These are phyloP conservation scores for Mimumesa dahlbomi DNA, from an alignment of 2,888 invertebrate species.

Conservation along the genomic window DNA sequence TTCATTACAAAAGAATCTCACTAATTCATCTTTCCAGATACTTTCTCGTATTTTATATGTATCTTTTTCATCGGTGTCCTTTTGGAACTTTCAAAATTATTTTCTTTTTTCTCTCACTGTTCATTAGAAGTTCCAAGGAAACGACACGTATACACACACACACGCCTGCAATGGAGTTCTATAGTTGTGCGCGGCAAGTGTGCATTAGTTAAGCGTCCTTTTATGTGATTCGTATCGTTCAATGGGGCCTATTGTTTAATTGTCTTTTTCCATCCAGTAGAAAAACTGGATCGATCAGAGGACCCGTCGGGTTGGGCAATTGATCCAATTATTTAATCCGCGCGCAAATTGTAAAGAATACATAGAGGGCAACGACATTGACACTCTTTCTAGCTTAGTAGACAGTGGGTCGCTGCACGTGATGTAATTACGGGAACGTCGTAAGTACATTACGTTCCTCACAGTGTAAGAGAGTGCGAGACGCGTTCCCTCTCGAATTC, in stretches of 20 bases:
- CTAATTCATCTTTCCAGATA: too few species aligned
- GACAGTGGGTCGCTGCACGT: slow-evolving; percentile 28
- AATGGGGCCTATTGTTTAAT: not conserved
- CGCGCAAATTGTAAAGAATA: slow-evolving; percentile 3
- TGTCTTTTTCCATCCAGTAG: not conserved
- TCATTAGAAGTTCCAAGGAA: too few species aligned
- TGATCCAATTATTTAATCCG: slow-evolving; percentile 24
- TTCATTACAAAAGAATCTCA: too few species aligned
- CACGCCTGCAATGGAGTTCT: too few species aligned
- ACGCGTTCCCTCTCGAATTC: slow-evolving; percentile 42
- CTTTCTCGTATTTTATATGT: too few species aligned
- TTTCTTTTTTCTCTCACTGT: too few species aligned
- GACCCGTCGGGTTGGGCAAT: not conserved
- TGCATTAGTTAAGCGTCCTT: too few species aligned
- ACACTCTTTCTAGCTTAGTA: slow-evolving; percentile 40
- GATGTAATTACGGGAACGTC: slow-evolving; percentile 42
- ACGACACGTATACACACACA: too few species aligned
- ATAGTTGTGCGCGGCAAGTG: too few species aligned
- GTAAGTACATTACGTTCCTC: slow-evolving; percentile 38
- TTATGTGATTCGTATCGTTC: too few species aligned
- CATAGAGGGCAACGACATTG: slow-evolving; percentile 56
- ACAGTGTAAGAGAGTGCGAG: slow-evolving; percentile 12
- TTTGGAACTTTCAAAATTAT: too few species aligned
- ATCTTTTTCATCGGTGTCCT: too few species aligned
- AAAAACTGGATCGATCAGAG: not conserved